Evolutionary conservation across 2,888 invertebrate genomes (phyloP).

Genomic region (Eupeodes luniger): DNA sequence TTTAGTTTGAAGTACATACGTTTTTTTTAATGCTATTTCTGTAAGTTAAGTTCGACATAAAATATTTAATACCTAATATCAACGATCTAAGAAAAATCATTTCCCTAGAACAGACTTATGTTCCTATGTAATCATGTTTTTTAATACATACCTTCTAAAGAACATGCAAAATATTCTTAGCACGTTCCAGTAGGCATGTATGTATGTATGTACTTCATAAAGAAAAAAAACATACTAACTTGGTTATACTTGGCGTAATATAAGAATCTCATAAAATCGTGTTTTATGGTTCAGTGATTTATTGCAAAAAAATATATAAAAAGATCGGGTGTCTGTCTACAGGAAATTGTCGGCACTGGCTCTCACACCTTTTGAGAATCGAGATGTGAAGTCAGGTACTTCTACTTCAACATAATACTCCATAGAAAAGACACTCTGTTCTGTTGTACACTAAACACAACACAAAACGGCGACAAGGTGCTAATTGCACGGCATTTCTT

Average conservation of each 20-base stretch:
- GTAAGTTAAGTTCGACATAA: background rate
- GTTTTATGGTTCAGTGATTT: conserved; percentile 75
- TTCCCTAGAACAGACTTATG: conserved; percentile 43
- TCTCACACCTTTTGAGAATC: conserved; percentile 61
- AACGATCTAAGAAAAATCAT: conserved; percentile 10
- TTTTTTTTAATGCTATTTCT: background rate
- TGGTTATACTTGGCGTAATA: conserved; percentile 10
- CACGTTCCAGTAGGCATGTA: conserved; percentile 51
- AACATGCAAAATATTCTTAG: conserved; percentile 71
- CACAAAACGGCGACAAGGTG: conserved; percentile 67
- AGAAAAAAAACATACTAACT: conserved; percentile 17
- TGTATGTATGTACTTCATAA: background rate
- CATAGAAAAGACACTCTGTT: too few species aligned
- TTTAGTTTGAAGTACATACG: too few species aligned
- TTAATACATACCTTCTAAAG: background rate
- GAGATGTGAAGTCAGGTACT: conserved; percentile 54
- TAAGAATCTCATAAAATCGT: conserved; percentile 63
- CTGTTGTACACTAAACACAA: background rate
- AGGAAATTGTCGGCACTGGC: conserved; percentile 65
- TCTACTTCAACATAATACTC: background rate
- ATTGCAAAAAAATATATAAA: conserved; percentile 63
- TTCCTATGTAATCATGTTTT: too few species aligned
- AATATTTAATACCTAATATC: background rate
- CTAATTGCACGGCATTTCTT: conserved; percentile 72
- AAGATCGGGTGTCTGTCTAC: conserved; percentile 47